Evolutionary conservation across 2,797 vertebrate species (phyloP), one percentile per base, ranked within the genome.

Genomic region (Characodon lateralis): DNA sequence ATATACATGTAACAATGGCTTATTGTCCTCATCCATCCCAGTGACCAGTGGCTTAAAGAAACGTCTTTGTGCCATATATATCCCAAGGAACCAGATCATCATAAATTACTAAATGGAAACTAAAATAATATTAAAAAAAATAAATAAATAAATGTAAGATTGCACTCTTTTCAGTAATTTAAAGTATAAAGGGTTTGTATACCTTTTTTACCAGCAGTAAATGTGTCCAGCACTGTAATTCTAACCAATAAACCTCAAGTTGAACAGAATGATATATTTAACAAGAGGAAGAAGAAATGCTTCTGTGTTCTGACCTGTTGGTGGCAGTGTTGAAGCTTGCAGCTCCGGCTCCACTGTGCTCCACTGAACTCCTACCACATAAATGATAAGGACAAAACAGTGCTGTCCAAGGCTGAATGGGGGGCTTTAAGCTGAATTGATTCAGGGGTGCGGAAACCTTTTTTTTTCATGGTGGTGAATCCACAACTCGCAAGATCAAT

Each of bases 251-350:
- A 22, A 12, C 2, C 26, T 26, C 12, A 69, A 12, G 1, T 46
- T 13, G 6, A 46, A n/a, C 1, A 68, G 10, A 68, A 69, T 8
- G 6, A 26, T 24, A 16, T 46, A 6, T 69, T 6, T 46, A 14
- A 16, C 24, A 56, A 53, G 4, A 46, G 3, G 16, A 20, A 46
- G 24, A 28, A 73, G 35, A 63, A 39, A 71, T 46, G 14, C 53
- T 77, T 87, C 26, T 78, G 26, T 22, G 0, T 35, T 20, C 1
- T 24, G 72, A 74, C 90, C 92, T 92, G 90, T 73, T 87, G 93
- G 87, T 91, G 94, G 89, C 93, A 91, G 86, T 92, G 82, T 93
- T 92, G 91, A 74, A 41, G 76, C 87, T 92, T 86, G n/a, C 51
- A 86, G 86, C 72, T 77, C 53, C 35, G 55, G 5, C 48, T n/a